phyloP scores from a whole-genome alignment of 2,113 vertebrate species.

The Amia ocellicauda region DNA sequence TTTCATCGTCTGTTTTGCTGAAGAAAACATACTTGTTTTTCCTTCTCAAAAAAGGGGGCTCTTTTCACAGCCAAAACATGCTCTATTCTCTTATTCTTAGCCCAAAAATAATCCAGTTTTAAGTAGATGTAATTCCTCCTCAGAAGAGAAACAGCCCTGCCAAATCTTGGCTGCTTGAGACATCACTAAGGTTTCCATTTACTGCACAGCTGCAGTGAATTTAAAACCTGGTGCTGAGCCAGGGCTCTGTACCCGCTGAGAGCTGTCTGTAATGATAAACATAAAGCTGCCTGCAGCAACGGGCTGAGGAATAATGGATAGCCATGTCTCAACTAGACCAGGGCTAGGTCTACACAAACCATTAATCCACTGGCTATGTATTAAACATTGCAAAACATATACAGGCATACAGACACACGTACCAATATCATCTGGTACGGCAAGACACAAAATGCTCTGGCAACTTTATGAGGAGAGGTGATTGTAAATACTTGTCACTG shows the following conservation, averaged over 20 bases:
- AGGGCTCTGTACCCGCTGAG: conserved; percentile 41
- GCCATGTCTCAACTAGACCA: conserved; percentile 28
- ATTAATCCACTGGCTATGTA: conserved; percentile 29
- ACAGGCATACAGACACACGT: not conserved
- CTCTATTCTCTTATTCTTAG: conserved; percentile 60
- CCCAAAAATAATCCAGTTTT: conserved; percentile 55
- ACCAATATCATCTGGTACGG: conserved; percentile 6
- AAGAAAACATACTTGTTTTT: not conserved
- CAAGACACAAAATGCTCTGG: not conserved
- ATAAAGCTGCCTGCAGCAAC: conserved; percentile 52
- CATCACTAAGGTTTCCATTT: conserved; percentile 42
- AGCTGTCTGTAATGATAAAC: conserved; percentile 53
- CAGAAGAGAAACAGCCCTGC: conserved; percentile 58
- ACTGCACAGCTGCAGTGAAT: conserved; percentile 48
- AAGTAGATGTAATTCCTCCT: conserved; percentile 56
- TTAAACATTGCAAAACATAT: conserved; percentile 31
- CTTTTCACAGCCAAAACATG: conserved; percentile 59
- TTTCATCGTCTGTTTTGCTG: too few relatives aligned
- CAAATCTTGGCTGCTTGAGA: conserved; percentile 38
- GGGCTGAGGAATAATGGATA: conserved; percentile 27
- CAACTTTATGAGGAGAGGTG: not conserved
- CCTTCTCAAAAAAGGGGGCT: not conserved
- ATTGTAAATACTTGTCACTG: conserved; percentile 27
- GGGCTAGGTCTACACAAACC: conserved; percentile 27
- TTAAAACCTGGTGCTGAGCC: conserved; percentile 39